Percentiles rank a stretch among this genome's conserved stretches.
phyloP scores from a whole-genome alignment of 2,113 vertebrate genomes.

The Lasiurus cinereus region DNA sequence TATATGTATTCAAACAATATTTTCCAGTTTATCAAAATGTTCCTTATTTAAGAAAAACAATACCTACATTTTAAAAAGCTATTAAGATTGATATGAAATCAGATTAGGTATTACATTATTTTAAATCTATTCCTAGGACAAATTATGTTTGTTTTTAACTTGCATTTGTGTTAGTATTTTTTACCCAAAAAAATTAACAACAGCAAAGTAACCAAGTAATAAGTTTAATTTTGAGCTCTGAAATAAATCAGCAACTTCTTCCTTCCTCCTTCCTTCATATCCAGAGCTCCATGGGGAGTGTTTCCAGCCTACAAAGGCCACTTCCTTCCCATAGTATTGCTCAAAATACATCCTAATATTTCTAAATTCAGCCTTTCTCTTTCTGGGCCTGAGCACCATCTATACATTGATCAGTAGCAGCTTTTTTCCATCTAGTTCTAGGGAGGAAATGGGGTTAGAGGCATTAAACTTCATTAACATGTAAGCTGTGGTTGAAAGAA shows the following conservation, averaged over 20 bases:
- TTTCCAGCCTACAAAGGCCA: not conserved
- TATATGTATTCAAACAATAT: not conserved
- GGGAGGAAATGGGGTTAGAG: not conserved
- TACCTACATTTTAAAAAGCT: not conserved
- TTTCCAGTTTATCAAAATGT: not conserved
- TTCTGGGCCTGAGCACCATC: not conserved
- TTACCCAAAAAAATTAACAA: not conserved
- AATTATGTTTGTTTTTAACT: conserved; percentile 30
- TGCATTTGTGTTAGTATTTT: not conserved
- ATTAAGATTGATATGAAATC: conserved; percentile 26
- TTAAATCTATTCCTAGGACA: not conserved
- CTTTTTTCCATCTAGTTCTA: conserved; percentile 7
- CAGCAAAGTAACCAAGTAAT: not conserved
- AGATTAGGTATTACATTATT: conserved; percentile 10
- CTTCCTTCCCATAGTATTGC: not conserved
- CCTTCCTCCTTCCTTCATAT: not conserved
- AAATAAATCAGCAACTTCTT: not conserved
- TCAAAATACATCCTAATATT: not conserved
- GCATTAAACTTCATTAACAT: conserved; percentile 13
- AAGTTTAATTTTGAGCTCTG: not conserved
- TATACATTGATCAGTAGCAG: not conserved
- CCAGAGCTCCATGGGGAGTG: not conserved
- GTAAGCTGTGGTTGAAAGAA: not conserved
- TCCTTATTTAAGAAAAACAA: conserved; percentile 13
- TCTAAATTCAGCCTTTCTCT: conserved; percentile 24